Evolutionary conservation across 1,140 invertebrate genomes (phyloP).

Genomic region (Lethocerus indicus): DNA sequence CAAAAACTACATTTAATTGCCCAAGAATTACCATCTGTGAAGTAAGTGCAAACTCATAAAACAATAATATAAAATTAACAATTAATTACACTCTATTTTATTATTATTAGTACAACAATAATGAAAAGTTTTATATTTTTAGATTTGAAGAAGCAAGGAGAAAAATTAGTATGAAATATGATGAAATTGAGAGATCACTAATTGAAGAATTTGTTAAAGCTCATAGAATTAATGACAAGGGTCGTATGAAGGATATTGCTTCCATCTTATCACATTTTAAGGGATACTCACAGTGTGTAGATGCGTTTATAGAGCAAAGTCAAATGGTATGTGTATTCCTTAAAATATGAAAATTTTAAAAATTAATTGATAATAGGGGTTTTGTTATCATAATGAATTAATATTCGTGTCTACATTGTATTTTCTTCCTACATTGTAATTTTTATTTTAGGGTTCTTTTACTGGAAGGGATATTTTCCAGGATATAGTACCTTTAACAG

Average conservation of each 20-base stretch:
- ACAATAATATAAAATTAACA: too few relatives aligned
- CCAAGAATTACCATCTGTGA: constrained; percentile 76
- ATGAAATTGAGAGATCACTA: constrained; percentile 80
- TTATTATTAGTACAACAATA: background rate
- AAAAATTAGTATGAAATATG: constrained; percentile 86
- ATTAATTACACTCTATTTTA: too few relatives aligned
- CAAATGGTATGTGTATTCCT: constrained; percentile 49
- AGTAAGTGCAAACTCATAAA: constrained; percentile 27
- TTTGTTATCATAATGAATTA: background rate
- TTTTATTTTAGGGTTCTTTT: constrained; percentile 39
- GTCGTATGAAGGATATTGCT: constrained; percentile 86
- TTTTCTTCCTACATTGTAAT: constrained; percentile 11
- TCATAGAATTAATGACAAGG: constrained; percentile 63
- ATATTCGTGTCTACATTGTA: background rate
- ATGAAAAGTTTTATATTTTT: constrained; percentile 15
- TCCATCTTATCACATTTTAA: constrained; percentile 87
- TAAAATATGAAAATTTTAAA: background rate
- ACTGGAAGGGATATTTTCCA: constrained; percentile 76
- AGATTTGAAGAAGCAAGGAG: constrained; percentile 77
- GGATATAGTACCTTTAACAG: constrained; percentile 79
- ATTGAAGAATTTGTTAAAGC: constrained; percentile 91
- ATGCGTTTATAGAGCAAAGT: constrained; percentile 94
- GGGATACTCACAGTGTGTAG: constrained; percentile 87
- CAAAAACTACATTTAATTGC: constrained; percentile 92
- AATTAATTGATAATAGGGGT: background rate